phyloP scores from a whole-genome alignment of 1,140 invertebrate genomes.

The Zaprionus gabonicus region DNA sequence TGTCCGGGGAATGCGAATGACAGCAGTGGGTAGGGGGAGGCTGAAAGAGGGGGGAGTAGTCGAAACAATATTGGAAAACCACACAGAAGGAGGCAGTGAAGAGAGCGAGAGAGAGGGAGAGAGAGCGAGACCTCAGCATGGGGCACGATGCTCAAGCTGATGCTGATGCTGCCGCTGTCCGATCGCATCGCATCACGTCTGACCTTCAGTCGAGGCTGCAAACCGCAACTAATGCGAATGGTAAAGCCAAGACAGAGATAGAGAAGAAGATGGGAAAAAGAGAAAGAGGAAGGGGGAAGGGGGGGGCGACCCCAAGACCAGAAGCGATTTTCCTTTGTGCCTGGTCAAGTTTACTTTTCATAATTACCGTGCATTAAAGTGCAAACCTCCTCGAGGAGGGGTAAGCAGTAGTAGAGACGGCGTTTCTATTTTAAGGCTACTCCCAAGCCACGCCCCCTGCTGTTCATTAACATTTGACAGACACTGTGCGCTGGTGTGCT shows the following conservation, averaged over 20 bases:
- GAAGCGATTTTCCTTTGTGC: conserved; percentile 59
- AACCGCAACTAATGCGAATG: conserved; percentile 62
- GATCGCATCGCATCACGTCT: conserved; percentile 16
- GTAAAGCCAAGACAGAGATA: background rate
- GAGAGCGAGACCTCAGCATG: background rate
- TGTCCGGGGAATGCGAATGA: conserved; percentile 25
- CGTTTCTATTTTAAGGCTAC: conserved; percentile 56
- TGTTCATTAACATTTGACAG: conserved; percentile 73
- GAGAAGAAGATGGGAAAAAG: background rate
- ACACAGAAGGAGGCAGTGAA: conserved; percentile 23
- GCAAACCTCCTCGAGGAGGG: too few species aligned
- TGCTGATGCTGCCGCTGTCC: conserved; percentile 2
- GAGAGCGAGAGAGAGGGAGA: background rate
- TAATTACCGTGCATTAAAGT: conserved; percentile 78
- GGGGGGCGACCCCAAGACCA: conserved; percentile 36
- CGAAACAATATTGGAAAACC: conserved; percentile 40
- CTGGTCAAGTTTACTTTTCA: conserved; percentile 71
- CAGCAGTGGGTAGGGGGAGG: background rate
- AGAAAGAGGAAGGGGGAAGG: background rate
- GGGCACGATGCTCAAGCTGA: background rate
- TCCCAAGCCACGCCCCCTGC: conserved; percentile 27
- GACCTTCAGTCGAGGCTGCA: conserved; percentile 55
- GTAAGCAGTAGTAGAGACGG: conserved; percentile 10
- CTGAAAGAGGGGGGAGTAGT: background rate
- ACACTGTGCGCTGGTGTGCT: conserved; percentile 43